Percentiles rank a stretch among this genome's conserved stretches.
Conservation (phyloP, 2,888 invertebrate species). For the Stegophylla sp. region DNA sequence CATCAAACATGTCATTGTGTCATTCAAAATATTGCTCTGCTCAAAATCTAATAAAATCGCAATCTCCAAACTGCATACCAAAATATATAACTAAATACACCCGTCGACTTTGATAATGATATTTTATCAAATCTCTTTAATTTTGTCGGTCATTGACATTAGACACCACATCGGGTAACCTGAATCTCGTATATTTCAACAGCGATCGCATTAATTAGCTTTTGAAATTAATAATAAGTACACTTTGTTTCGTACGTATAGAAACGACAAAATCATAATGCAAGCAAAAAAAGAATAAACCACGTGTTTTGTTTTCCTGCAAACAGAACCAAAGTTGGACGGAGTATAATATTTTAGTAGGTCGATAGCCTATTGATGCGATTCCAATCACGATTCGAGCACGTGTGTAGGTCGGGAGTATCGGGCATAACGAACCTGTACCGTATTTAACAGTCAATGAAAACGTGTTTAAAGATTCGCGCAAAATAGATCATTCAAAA, state of each 20-base stretch:
- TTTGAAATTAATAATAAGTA: background rate
- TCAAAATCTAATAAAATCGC: too few species aligned
- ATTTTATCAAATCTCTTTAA: background rate
- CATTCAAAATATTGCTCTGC: too few species aligned
- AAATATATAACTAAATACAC: too few species aligned
- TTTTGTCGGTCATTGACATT: background rate
- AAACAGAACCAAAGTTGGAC: background rate
- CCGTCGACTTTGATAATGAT: too few species aligned
- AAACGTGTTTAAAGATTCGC: background rate
- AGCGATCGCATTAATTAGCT: too few species aligned
- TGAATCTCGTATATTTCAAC: background rate
- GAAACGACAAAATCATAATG: too few species aligned
- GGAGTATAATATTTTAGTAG: background rate
- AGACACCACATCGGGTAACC: background rate
- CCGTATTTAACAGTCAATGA: background rate
- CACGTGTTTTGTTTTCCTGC: background rate
- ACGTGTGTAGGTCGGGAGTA: background rate
- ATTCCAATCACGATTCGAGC: slow-evolving; percentile 4
- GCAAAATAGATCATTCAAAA: background rate
- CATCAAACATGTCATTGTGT: too few species aligned
- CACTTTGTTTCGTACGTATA: too few species aligned
- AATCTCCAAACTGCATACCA: too few species aligned
- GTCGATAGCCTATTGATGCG: background rate
- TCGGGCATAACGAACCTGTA: background rate
- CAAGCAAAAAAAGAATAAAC: background rate